These are phyloP conservation scores for Anneissia japonica DNA, from an alignment of 35 echinoderm and acorn worm genomes.

Conservation along the genomic window DNA sequence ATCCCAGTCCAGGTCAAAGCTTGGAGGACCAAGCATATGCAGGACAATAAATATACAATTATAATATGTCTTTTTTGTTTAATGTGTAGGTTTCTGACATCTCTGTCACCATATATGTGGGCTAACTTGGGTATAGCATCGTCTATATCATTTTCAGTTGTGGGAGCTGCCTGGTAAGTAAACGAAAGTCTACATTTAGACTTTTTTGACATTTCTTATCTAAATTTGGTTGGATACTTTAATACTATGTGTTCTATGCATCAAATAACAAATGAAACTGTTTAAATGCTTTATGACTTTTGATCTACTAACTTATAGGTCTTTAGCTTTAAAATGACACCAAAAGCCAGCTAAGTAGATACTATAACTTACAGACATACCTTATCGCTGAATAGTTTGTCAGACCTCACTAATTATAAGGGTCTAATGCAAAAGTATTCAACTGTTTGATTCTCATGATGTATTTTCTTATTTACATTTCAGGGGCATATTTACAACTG, in stretches of 20 bases:
- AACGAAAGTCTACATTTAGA: neutral
- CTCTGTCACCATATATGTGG: slow-evolving; percentile 75
- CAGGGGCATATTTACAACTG: slow-evolving; percentile 94
- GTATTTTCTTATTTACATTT: slow-evolving; percentile 1
- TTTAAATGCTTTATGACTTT: neutral
- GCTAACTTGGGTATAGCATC: slow-evolving; percentile 76
- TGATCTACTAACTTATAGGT: neutral
- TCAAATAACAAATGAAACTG: neutral
- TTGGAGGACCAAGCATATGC: neutral
- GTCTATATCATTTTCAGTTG: slow-evolving; percentile 86
- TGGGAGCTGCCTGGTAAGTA: slow-evolving; percentile 95
- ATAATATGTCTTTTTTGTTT: slow-evolving; percentile 9
- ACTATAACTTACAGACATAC: neutral
- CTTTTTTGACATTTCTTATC: neutral
- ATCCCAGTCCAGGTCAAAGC: neutral
- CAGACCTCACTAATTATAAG: too few species aligned
- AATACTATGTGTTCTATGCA: neutral
- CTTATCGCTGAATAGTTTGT: neutral
- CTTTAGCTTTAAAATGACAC: neutral
- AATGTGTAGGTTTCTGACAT: slow-evolving; percentile 60
- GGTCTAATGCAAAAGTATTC: neutral
- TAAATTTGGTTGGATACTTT: neutral
- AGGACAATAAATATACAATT: neutral
- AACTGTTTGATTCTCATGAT: neutral
- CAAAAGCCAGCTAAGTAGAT: neutral